Evolutionary conservation across 2,888 invertebrate genomes (phyloP).

Genomic region (Cantharis flavilabris): DNA sequence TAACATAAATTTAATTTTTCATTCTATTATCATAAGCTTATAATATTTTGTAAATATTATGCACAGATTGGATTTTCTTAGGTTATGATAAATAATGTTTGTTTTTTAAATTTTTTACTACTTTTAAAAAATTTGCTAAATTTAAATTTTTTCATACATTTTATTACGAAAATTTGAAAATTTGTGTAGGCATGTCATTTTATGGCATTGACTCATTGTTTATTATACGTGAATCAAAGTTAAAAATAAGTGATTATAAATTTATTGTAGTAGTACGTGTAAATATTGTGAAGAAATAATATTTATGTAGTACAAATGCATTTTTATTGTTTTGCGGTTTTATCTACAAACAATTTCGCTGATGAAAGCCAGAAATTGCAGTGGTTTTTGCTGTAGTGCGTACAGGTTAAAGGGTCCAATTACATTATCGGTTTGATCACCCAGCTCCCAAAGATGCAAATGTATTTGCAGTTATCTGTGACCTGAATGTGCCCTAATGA

Average conservation of each 20-base stretch:
- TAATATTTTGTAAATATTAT: background rate
- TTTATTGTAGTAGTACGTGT: background rate
- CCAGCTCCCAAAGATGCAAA: background rate
- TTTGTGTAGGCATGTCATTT: background rate
- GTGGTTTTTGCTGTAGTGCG: background rate
- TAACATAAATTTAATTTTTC: background rate
- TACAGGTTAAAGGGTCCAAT: background rate
- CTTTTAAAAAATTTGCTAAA: background rate
- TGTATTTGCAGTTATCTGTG: background rate
- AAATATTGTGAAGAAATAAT: background rate
- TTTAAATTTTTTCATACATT: background rate
- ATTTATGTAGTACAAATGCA: background rate
- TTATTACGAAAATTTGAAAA: background rate
- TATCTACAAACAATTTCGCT: background rate
- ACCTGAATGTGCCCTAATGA: background rate
- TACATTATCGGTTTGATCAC: background rate
- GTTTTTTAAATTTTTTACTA: background rate
- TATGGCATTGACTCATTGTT: background rate
- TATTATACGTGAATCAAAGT: background rate
- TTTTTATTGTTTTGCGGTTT: background rate
- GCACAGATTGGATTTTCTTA: slow-evolving; percentile 1
- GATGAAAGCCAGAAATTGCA: background rate
- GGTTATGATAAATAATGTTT: background rate
- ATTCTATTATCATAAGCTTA: background rate
- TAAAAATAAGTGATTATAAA: background rate